Conservation (phyloP, 2,797 vertebrate genomes). For the Distichodus sexfasciatus region DNA sequence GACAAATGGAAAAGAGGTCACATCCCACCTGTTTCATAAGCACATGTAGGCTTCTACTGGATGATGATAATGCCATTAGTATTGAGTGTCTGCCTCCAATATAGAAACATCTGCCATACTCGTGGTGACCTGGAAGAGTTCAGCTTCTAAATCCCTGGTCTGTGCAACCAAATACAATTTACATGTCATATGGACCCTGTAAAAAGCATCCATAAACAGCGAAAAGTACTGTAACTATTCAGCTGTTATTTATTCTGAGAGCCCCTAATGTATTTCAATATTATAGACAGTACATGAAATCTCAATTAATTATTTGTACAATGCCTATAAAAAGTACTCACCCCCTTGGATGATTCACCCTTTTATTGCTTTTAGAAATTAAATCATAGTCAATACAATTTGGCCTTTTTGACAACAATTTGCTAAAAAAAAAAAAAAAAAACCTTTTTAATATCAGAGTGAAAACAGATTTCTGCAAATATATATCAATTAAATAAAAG, state of each 20-base stretch:
- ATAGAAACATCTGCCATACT: constrained; percentile 23
- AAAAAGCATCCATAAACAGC: not conserved
- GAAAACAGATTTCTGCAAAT: not conserved
- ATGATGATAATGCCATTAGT: constrained; percentile 43
- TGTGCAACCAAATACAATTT: constrained; percentile 9
- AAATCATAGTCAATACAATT: no score
- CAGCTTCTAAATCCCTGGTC: not conserved
- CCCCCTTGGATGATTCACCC: no score
- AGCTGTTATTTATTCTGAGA: not conserved
- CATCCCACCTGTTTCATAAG: constrained; percentile 48
- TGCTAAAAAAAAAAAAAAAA: no score
- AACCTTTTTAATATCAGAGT: not conserved
- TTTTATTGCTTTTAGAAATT: no score
- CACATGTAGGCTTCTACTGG: constrained; percentile 20
- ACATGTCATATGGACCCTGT: not conserved
- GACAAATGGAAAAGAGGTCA: constrained; percentile 30
- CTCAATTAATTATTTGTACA: no score
- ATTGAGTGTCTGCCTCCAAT: constrained; percentile 38
- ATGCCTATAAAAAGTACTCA: no score
- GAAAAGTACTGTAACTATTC: not conserved
- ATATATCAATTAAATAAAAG: no score
- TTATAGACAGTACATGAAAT: no score
- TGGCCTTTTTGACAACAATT: no score
- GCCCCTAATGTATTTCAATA: not conserved
- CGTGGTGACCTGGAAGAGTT: constrained; percentile 15